Percentiles rank a stretch among this genome's conserved stretches.
Evolutionary conservation across 2,888 invertebrate genomes (phyloP).

Genomic region (Epinotia ramella): DNA sequence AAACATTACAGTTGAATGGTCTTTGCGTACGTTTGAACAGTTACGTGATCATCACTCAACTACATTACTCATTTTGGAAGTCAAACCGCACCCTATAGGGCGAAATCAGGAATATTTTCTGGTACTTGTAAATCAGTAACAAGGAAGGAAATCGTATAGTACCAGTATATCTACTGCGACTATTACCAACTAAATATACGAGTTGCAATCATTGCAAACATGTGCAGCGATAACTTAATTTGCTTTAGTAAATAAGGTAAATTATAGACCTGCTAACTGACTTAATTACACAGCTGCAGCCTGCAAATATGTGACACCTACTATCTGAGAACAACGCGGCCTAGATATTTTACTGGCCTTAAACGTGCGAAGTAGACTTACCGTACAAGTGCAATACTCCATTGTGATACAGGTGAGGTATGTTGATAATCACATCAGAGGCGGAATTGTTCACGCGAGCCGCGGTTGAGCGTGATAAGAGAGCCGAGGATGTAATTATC

Average conservation of each 20-base stretch:
- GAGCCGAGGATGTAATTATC: too few species aligned
- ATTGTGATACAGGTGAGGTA: too few species aligned
- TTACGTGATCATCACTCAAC: too few species aligned
- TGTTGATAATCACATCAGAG: too few species aligned
- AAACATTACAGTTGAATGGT: too few species aligned
- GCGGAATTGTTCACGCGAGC: too few species aligned
- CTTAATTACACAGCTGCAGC: conserved; percentile 18
- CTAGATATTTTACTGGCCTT: conserved; percentile 3
- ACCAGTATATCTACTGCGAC: background rate
- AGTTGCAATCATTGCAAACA: background rate
- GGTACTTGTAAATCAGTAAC: background rate
- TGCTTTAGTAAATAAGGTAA: conserved; percentile 11
- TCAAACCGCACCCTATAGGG: too few species aligned
- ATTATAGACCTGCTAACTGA: background rate
- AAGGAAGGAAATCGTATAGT: background rate
- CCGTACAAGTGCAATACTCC: background rate
- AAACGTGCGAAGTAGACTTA: background rate
- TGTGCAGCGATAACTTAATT: conserved; percentile 17
- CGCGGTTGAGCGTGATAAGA: too few species aligned
- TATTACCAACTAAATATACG: background rate
- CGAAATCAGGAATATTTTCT: background rate
- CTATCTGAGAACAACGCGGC: background rate
- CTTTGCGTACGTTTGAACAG: too few species aligned
- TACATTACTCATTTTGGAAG: too few species aligned
- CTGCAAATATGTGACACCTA: background rate